Percentiles rank a stretch among this genome's conserved stretches.
Evolutionary conservation across 2,113 vertebrate genomes (phyloP).

Genomic region (Saguinus midas): DNA sequence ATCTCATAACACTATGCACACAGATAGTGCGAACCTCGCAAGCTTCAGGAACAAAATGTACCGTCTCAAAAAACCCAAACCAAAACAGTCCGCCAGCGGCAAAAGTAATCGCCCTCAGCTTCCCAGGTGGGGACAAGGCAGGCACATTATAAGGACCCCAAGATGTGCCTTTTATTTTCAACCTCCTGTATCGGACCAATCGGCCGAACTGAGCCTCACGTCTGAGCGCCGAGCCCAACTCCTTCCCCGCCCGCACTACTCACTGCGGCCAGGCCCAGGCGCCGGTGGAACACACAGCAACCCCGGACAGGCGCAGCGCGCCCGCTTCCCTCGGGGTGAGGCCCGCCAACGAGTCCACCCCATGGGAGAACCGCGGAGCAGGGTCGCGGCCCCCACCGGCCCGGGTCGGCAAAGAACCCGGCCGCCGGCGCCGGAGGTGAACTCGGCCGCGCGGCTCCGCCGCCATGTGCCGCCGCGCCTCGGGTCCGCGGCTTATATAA

Average conservation of each 20-base stretch:
- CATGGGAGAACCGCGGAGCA: neutral
- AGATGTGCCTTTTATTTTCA: no score
- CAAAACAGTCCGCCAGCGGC: neutral
- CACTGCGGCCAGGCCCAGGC: neutral
- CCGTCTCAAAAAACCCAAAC: neutral
- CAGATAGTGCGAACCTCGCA: neutral
- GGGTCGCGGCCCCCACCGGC: neutral
- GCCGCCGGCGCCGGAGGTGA: neutral
- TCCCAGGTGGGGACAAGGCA: neutral
- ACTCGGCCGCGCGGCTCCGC: neutral
- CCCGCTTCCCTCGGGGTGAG: neutral
- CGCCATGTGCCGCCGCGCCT: conserved; percentile 53
- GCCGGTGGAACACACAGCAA: neutral
- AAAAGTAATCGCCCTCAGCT: neutral
- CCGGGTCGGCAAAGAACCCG: accelerated
- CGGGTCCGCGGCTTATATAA: conserved; percentile 49
- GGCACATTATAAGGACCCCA: no score
- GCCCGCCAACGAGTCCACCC: neutral
- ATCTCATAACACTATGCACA: neutral
- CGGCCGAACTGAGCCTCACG: neutral
- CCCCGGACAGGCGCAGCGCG: accelerated
- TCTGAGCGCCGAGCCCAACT: neutral
- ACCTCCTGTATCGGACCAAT: neutral
- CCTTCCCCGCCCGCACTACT: neutral
- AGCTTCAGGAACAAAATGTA: neutral